A percentile compares a stretch with the other conserved stretches of the same genome.
Evolutionary conservation across 64 coral and sea anemone genomes (phyloP).

Genomic region (Porites lutea): DNA sequence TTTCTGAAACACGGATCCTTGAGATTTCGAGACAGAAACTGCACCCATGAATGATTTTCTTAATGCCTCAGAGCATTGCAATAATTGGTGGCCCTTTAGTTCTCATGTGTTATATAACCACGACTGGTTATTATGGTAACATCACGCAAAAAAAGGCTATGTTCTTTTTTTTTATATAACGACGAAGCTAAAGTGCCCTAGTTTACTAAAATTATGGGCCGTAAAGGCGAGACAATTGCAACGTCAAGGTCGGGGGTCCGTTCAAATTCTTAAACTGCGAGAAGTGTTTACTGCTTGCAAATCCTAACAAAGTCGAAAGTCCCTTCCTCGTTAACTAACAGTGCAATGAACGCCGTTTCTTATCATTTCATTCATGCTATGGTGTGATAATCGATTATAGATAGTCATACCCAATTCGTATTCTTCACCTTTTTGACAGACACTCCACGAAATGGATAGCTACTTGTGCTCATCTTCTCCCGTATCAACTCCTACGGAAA

Average conservation of each 20-base stretch:
- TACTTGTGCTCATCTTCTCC: constrained; percentile 30
- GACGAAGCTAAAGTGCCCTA: neutral
- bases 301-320: neutral
- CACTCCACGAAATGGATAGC: constrained; percentile 48
- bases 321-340: neutral
- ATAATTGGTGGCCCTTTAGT: neutral
- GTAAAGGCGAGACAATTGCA: neutral
- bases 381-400: too few species aligned
- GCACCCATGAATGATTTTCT: constrained; percentile 5
- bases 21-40: neutral
- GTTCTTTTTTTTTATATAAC: neutral
- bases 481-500: neutral
- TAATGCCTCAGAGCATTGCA: neutral
- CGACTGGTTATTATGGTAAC: neutral
- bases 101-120: neutral
- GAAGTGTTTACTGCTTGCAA: neutral
- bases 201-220: neutral
- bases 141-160: neutral
- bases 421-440: neutral
- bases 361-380: too few species aligned
- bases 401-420: neutral
- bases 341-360: too few species aligned
- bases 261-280: neutral
- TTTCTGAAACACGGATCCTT: neutral
- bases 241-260: neutral